These are phyloP conservation scores for Carassius auratus DNA, from an alignment of 2,113 vertebrate species.

Conservation along the genomic window DNA sequence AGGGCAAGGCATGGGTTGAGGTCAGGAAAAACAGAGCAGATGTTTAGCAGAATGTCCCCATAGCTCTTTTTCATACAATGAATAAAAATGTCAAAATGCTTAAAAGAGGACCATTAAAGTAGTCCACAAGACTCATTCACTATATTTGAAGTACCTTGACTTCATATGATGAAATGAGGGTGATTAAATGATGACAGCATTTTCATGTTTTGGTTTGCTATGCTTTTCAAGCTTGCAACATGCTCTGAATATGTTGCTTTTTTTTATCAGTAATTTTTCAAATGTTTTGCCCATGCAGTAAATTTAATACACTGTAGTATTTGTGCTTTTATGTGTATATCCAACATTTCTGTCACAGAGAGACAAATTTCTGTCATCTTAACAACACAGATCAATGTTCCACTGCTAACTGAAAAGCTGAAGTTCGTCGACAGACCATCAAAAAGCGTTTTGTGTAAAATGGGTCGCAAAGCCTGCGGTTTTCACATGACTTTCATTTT, in stretches of 20 bases:
- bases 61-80: too few species aligned
- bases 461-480: not conserved
- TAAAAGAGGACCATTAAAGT: not conserved
- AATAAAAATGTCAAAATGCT: too few species aligned
- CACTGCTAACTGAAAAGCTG: not conserved
- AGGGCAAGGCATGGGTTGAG: too few species aligned
- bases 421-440: conserved; percentile 22
- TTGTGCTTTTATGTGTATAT: not conserved
- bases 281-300: not conserved
- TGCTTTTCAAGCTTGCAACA: not conserved
- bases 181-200: not conserved
- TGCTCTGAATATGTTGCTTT: not conserved
- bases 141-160: not conserved
- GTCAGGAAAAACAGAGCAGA: too few species aligned
- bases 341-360: not conserved
- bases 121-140: not conserved
- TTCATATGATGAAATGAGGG: not conserved
- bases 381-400: conserved; percentile 1
- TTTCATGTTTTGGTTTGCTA: not conserved
- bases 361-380: not conserved
- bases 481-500: conserved; percentile 9
- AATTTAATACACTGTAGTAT: not conserved
- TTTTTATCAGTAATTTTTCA: not conserved
- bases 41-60: too few species aligned
- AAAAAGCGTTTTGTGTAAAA: conserved; percentile 28